Percentiles rank a stretch among this genome's conserved stretches.
These are phyloP conservation scores for Myocastor coypus DNA, from an alignment of 2,113 vertebrate genomes.

Conservation along the genomic window DNA sequence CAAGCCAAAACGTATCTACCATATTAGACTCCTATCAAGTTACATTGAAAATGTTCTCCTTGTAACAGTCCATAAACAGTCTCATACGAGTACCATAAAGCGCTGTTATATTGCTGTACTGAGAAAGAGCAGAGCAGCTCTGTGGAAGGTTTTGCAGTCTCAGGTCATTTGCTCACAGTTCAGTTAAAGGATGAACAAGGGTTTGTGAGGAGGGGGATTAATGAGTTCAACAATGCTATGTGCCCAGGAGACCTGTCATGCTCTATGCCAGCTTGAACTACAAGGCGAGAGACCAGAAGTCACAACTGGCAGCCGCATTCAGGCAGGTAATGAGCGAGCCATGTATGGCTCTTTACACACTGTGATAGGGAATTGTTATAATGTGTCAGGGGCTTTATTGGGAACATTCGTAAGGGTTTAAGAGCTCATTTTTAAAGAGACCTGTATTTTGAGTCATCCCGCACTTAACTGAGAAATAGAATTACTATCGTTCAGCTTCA, in stretches of 20 bases:
- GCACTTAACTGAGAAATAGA: neutral
- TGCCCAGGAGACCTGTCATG: slow-evolving; percentile 23
- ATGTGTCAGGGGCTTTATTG: slow-evolving; percentile 51
- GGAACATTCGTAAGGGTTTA: neutral
- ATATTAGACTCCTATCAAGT: slow-evolving; percentile 73
- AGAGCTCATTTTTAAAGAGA: neutral
- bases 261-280: slow-evolving; percentile 34
- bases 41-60: slow-evolving; percentile 71
- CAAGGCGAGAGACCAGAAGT: slow-evolving; percentile 59
- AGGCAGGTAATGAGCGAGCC: slow-evolving; percentile 25
- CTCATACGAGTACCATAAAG: slow-evolving; percentile 78
- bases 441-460: neutral
- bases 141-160: slow-evolving; percentile 68
- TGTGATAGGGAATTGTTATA: neutral
- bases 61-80: slow-evolving; percentile 82
- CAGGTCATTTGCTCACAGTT: slow-evolving; percentile 68
- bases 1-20: slow-evolving; percentile 71
- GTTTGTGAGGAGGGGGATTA: neutral
- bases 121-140: slow-evolving; percentile 69
- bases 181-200: slow-evolving; percentile 21
- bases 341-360: neutral
- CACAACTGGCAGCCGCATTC: slow-evolving; percentile 20
- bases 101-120: slow-evolving; percentile 74
- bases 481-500: neutral
- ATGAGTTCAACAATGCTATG: slow-evolving; percentile 57